Conservation (phyloP, 2,888 invertebrate genomes). For the Polyommatus icarus region DNA sequence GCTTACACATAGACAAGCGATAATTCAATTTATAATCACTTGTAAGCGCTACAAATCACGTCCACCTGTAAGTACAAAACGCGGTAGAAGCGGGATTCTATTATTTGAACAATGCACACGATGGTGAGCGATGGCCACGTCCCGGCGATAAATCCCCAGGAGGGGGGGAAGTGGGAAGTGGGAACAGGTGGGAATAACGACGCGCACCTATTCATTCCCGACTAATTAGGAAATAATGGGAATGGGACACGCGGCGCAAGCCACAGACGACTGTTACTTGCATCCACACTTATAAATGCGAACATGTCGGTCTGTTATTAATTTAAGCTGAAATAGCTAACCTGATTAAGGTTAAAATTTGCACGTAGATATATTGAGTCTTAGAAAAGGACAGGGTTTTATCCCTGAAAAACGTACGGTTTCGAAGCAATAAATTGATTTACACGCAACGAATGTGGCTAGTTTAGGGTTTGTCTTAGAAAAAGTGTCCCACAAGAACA, state of each 20-base stretch:
- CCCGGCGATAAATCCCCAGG: constrained; percentile 4
- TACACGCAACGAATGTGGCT: too few species aligned
- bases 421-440: too few species aligned
- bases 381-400: too few species aligned
- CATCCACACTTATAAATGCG: too few species aligned
- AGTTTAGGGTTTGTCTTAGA: too few species aligned
- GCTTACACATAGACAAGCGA: neutral
- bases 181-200: constrained; percentile 40
- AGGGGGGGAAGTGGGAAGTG: neutral
- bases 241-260: constrained; percentile 24
- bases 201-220: constrained; percentile 38
- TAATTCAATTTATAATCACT: neutral
- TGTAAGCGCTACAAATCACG: neutral
- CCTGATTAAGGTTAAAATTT: too few species aligned
- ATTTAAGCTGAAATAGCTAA: too few species aligned
- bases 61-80: neutral
- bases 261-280: neutral
- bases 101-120: constrained; percentile 15
- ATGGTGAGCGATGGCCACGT: constrained; percentile 25
- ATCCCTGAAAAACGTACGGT: too few species aligned
- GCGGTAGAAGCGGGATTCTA: neutral
- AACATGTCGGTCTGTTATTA: too few species aligned
- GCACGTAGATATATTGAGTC: too few species aligned
- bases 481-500: too few species aligned
- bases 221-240: constrained; percentile 44